These are phyloP conservation scores for Rhinichthys klamathensis DNA, from an alignment of 2,113 vertebrate species.

Conservation along the genomic window DNA sequence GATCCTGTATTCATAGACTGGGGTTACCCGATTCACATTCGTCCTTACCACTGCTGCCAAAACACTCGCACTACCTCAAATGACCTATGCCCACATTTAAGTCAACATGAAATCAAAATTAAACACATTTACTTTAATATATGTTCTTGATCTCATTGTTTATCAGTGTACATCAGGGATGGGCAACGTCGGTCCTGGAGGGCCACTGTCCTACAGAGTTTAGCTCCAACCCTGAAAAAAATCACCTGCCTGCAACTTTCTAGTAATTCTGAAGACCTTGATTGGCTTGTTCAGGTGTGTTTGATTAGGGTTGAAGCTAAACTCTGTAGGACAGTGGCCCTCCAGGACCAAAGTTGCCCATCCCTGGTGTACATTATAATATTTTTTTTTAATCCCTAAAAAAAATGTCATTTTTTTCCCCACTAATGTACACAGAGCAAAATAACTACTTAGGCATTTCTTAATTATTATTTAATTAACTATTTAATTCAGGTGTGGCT, in stretches of 20 bases:
- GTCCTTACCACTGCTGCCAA: neutral
- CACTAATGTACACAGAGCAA: neutral
- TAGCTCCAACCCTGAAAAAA: no score
- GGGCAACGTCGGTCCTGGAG: no score
- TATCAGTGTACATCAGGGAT: no score
- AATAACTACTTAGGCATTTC: neutral
- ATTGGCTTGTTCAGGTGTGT: no score
- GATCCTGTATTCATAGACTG: conserved; percentile 6
- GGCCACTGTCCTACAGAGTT: no score
- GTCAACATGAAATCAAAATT: neutral
- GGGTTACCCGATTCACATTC: conserved; percentile 32
- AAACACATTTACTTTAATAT: neutral
- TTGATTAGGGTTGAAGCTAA: no score
- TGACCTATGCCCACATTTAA: neutral
- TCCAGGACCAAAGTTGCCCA: no score
- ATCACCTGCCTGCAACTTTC: no score
- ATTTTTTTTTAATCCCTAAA: no score
- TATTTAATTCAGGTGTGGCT: neutral
- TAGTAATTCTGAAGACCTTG: no score
- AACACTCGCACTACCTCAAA: neutral
- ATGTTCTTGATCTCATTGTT: neutral
- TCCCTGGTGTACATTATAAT: no score
- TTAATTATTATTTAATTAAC: neutral
- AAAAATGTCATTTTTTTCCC: neutral
- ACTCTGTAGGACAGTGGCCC: no score